Evolutionary conservation across 2,888 invertebrate genomes (phyloP).

Genomic region (Branchellion lobata): DNA sequence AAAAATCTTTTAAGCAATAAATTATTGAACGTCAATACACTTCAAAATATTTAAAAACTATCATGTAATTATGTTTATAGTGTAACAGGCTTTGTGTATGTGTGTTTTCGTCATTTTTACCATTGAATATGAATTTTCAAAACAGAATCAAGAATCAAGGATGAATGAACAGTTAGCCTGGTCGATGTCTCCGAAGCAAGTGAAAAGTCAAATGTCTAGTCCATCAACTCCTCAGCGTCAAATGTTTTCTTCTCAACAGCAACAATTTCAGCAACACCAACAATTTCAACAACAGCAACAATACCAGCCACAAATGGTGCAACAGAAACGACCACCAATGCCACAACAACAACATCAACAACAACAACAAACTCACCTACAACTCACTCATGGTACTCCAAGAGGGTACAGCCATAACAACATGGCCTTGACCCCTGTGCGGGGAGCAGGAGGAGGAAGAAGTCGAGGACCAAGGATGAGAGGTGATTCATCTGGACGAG

Average conservation of each 20-base stretch:
- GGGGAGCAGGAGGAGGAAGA: neutral
- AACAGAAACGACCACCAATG: neutral
- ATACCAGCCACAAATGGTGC: neutral
- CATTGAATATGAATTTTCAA: too few species aligned
- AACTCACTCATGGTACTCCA: neutral
- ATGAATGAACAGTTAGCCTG: neutral
- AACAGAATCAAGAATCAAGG: too few species aligned
- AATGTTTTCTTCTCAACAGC: neutral
- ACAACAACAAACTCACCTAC: constrained; percentile 1
- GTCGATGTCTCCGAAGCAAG: neutral
- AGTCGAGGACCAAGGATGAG: neutral
- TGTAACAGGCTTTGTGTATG: too few species aligned
- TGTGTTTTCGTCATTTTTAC: too few species aligned
- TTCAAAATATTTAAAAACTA: too few species aligned
- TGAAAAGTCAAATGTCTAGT: neutral
- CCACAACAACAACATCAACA: constrained; percentile 1
- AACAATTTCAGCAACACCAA: neutral
- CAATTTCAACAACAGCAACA: neutral
- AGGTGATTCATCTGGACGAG: neutral
- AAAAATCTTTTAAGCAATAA: too few species aligned
- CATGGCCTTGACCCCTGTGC: neutral
- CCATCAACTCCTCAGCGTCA: neutral
- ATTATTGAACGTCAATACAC: too few species aligned
- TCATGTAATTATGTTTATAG: too few species aligned
- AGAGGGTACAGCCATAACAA: too few species aligned